Percentiles rank a stretch among this genome's conserved stretches.
phyloP scores from a whole-genome alignment of 2,113 vertebrate species.

The Erythrolamprus reginae region DNA sequence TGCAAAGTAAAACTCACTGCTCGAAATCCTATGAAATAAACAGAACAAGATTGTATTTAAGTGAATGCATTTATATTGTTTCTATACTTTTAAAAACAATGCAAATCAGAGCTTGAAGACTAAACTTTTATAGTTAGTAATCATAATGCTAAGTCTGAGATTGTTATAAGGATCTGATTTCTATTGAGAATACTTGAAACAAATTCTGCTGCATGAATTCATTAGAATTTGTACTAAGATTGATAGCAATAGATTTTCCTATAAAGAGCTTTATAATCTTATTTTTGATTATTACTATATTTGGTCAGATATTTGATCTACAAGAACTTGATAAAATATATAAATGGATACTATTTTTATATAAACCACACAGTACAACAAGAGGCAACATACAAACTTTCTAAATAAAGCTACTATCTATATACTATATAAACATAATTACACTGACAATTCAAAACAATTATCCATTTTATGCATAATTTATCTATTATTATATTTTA shows the following conservation, averaged over 20 bases:
- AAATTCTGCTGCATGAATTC: not conserved
- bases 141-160: not conserved
- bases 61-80: conserved; percentile 14
- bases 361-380: not conserved
- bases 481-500: not conserved
- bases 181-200: not conserved
- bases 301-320: not conserved
- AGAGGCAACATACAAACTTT: not conserved
- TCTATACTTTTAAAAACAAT: not conserved
- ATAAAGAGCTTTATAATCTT: not conserved
- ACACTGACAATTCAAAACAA: not conserved
- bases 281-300: not conserved
- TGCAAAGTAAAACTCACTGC: conserved; percentile 88
- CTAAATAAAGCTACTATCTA: not conserved
- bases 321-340: not conserved
- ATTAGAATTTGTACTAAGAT: not conserved
- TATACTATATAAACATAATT: not conserved
- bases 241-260: not conserved
- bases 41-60: conserved; percentile 41
- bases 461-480: not conserved
- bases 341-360: not conserved
- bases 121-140: not conserved
- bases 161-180: not conserved
- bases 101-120: not conserved
- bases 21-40: conserved; percentile 80